Conservation (phyloP, 2,113 vertebrate species). For the Clupea harengus region DNA sequence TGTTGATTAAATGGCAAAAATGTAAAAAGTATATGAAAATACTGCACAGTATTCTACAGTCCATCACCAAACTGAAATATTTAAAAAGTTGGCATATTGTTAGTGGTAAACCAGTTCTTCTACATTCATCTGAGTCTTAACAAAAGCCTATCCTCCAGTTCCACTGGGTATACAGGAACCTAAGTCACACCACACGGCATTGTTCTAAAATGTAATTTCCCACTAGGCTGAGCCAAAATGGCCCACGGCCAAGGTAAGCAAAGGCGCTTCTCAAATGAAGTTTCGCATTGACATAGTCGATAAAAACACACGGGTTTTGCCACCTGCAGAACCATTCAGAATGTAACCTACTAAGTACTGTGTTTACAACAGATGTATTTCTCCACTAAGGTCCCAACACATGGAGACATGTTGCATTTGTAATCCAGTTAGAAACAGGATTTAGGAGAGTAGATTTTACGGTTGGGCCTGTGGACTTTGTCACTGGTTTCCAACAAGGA, state of each 20-base stretch:
- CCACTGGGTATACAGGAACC: neutral
- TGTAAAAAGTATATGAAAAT: neutral
- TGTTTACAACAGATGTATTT: neutral
- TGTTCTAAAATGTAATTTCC: neutral
- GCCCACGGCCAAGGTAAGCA: neutral
- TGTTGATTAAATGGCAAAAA: conserved; percentile 16
- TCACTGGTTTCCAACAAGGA: neutral
- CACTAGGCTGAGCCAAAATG: neutral
- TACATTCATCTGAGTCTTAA: neutral
- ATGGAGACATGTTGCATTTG: neutral
- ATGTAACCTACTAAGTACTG: neutral
- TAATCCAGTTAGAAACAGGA: neutral
- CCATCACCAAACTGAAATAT: neutral
- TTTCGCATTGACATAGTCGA: neutral
- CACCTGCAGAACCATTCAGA: neutral
- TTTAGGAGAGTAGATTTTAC: neutral
- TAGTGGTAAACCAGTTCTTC: neutral
- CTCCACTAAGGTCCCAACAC: neutral
- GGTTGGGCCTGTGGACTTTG: neutral
- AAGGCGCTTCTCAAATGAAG: neutral
- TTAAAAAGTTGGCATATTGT: neutral
- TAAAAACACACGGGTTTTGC: neutral
- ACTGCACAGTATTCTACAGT: neutral
- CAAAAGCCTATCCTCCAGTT: neutral
- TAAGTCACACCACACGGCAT: neutral